These are phyloP conservation scores for Phyllostomus discolor DNA, from an alignment of 2,113 vertebrate species.

Conservation along the genomic window DNA sequence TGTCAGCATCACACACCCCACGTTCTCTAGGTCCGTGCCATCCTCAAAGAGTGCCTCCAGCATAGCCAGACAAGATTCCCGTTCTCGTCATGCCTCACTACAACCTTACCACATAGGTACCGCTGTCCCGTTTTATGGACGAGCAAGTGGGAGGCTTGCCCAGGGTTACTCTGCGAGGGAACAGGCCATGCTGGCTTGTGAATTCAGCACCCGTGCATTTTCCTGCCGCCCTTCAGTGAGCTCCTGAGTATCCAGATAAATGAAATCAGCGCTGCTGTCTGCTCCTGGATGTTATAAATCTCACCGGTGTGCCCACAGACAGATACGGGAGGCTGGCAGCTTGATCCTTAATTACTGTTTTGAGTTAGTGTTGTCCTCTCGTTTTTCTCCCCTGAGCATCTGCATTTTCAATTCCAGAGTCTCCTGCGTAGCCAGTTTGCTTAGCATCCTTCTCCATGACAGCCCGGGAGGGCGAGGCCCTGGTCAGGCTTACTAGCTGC, in stretches of 20 bases:
- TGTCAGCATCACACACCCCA: background rate
- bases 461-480: background rate
- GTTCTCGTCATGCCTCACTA: too few relatives aligned
- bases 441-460: background rate
- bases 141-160: background rate
- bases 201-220: accelerated
- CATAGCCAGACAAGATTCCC: accelerated
- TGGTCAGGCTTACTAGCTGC: accelerated
- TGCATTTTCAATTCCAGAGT: background rate
- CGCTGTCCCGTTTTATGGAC: background rate
- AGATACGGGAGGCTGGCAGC: background rate
- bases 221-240: background rate
- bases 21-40: accelerated
- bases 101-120: accelerated
- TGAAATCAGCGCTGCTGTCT: background rate
- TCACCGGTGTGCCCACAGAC: background rate
- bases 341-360: background rate
- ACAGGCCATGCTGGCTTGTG: accelerated
- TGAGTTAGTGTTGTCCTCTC: background rate
- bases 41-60: background rate
- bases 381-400: background rate
- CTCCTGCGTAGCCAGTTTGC: background rate
- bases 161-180: background rate
- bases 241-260: background rate
- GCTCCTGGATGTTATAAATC: background rate